phyloP scores from a whole-genome alignment of 2,888 invertebrate species.

The Zaprionus bogoriensis region DNA sequence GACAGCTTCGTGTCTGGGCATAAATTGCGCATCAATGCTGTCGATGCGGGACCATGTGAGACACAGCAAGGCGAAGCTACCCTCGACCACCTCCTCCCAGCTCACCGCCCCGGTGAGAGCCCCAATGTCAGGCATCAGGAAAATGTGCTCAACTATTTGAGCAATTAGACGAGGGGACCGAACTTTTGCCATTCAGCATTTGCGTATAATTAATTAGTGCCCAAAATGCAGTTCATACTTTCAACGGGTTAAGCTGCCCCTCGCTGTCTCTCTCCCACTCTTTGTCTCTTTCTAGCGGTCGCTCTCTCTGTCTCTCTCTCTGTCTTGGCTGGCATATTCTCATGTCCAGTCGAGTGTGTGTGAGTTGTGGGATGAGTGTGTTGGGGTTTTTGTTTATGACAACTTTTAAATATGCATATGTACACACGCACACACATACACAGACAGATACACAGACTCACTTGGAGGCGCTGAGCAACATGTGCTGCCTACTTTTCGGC shows the following conservation, averaged over 20 bases:
- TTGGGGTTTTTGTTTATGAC: constrained; percentile 51
- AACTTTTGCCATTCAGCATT: constrained; percentile 16
- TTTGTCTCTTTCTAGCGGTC: not conserved
- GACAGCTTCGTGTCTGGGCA: constrained; percentile 64
- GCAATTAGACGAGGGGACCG: constrained; percentile 52
- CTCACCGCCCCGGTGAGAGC: too few species aligned
- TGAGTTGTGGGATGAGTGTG: constrained; percentile 1
- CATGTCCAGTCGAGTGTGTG: constrained; percentile 28
- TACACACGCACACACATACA: constrained; percentile 9
- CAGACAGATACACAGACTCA: not conserved
- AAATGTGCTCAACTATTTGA: constrained; percentile 60
- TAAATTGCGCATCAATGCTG: constrained; percentile 55
- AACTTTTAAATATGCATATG: constrained; percentile 58
- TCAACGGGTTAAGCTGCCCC: constrained; percentile 27
- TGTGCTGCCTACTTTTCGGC: constrained; percentile 53
- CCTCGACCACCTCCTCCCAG: too few species aligned
- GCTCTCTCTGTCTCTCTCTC: not conserved
- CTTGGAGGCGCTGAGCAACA: constrained; percentile 39
- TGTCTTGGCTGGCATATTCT: constrained; percentile 29
- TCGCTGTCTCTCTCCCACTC: not conserved
- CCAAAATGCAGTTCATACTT: constrained; percentile 50
- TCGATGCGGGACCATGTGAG: not conserved
- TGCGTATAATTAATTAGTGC: constrained; percentile 50
- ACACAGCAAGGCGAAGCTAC: not conserved
- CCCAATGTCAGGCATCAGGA: not conserved